Evolutionary conservation across 2,113 vertebrate genomes (phyloP).

Genomic region (Progne subis): DNA sequence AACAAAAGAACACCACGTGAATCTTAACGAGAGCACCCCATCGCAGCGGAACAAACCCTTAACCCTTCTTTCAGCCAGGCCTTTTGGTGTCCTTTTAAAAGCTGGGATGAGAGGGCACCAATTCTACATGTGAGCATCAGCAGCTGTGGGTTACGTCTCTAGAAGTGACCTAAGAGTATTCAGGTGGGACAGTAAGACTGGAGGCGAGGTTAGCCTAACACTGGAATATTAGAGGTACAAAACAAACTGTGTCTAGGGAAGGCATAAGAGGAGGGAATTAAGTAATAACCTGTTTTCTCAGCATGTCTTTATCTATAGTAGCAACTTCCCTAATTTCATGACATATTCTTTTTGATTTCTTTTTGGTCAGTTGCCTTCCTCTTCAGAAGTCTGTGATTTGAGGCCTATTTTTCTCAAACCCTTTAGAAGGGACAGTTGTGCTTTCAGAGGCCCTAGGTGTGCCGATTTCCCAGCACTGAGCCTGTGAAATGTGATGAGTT

Average conservation of each 20-base stretch:
- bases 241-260: neutral
- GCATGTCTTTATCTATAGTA: neutral
- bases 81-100: neutral
- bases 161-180: neutral
- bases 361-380: neutral
- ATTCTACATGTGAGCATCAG: neutral
- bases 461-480: neutral
- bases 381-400: neutral
- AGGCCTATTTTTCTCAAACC: neutral
- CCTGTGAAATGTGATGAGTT: neutral
- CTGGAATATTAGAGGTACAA: neutral
- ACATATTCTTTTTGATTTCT: neutral
- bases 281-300: neutral
- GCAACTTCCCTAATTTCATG: neutral
- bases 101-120: neutral
- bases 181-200: neutral
- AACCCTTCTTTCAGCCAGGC: neutral
- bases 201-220: neutral
- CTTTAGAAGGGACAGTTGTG: neutral
- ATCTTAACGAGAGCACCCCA: neutral
- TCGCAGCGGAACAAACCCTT: neutral
- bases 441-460: neutral
- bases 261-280: neutral
- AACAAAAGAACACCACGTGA: neutral
- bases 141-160: neutral